Percentiles rank a stretch among this genome's conserved stretches.
Evolutionary conservation across 2,888 invertebrate genomes (phyloP).

Genomic region (Tiliacea aurago): DNA sequence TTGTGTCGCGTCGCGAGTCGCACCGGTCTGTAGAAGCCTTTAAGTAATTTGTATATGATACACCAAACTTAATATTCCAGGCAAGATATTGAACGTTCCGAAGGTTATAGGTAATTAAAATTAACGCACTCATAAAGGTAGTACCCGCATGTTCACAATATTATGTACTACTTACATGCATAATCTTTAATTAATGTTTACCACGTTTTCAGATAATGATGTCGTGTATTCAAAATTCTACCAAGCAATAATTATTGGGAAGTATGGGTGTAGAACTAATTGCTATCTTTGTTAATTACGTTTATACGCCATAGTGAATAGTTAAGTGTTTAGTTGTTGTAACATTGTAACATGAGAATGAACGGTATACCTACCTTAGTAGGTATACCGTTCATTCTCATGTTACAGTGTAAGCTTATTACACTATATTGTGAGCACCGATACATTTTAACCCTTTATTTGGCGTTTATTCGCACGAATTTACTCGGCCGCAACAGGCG

Average conservation of each 20-base stretch:
- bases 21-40: too few species aligned
- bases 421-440: too few species aligned
- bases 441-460: too few species aligned
- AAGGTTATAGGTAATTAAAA: constrained; percentile 15
- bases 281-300: not conserved
- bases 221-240: not conserved
- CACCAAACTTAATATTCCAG: not conserved
- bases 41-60: not conserved
- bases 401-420: too few species aligned
- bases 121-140: not conserved
- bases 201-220: not conserved
- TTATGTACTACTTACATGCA: not conserved
- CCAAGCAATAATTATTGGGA: not conserved
- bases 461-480: too few species aligned
- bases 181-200: not conserved
- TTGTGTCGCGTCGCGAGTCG: too few species aligned
- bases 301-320: not conserved
- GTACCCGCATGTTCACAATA: constrained; percentile 6
- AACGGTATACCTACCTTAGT: too few species aligned
- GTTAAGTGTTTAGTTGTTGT: too few species aligned
- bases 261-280: not conserved
- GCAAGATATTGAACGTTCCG: not conserved
- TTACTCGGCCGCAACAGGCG: too few species aligned
- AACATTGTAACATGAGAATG: too few species aligned
- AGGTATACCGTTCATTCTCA: too few species aligned